These are phyloP conservation scores for Hucho hucho DNA, from an alignment of 2,113 vertebrate genomes.

Conservation along the genomic window DNA sequence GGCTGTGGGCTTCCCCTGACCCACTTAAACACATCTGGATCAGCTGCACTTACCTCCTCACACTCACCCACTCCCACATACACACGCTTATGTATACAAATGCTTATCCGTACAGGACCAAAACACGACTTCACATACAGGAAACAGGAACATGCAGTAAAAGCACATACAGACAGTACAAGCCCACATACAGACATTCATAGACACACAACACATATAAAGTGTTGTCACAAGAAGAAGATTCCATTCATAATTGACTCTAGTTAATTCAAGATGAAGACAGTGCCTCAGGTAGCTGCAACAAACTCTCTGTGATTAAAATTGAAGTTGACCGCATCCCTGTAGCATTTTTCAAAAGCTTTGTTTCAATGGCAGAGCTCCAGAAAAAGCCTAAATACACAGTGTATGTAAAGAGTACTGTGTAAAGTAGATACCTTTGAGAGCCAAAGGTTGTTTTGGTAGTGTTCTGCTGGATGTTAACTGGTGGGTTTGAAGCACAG, in stretches of 20 bases:
- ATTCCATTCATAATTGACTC: not conserved
- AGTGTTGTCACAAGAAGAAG: no score
- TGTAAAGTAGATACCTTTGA: conserved; percentile 42
- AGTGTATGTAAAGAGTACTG: conserved; percentile 35
- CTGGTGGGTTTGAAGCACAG: conserved; percentile 19
- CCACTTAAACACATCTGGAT: conserved; percentile 79
- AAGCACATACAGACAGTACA: no score
- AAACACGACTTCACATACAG: no score
- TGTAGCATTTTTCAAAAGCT: conserved; percentile 2
- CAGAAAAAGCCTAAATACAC: not conserved
- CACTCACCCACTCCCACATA: conserved; percentile 13
- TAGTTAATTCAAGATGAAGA: not conserved
- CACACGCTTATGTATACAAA: no score
- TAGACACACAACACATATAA: no score
- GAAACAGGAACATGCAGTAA: no score
- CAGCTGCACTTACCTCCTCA: conserved; percentile 65
- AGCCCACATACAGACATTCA: no score
- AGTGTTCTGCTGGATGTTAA: conserved; percentile 49
- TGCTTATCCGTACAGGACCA: no score
- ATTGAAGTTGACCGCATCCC: not conserved
- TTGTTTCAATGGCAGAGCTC: not conserved
- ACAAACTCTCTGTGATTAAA: not conserved
- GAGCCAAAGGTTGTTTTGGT: conserved; percentile 46
- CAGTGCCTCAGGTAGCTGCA: not conserved
- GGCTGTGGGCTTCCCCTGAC: conserved; percentile 69